Conservation (phyloP, 2,797 vertebrate species). For the Cossypha heuglini region DNA sequence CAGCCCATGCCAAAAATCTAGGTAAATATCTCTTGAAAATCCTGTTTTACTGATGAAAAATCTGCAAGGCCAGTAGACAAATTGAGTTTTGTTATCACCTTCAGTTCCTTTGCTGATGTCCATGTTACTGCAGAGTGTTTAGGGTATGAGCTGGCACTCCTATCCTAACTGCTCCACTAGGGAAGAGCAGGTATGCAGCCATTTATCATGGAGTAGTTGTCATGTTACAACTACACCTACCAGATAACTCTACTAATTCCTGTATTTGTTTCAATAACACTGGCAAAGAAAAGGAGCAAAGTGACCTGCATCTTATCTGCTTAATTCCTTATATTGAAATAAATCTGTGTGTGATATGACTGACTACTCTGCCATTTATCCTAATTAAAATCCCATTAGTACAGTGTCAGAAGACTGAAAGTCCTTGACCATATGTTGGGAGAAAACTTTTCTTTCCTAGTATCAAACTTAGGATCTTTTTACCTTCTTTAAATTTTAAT, state of each 20-base stretch:
- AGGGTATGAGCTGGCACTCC: neutral
- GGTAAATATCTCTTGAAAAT: neutral
- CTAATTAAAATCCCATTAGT: constrained; percentile 48
- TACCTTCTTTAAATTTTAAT: neutral
- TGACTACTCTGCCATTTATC: constrained; percentile 32
- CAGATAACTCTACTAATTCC: neutral
- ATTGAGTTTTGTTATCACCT: neutral
- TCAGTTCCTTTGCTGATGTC: neutral
- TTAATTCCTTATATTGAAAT: neutral
- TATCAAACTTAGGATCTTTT: neutral
- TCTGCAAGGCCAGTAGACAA: neutral
- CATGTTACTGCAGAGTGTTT: neutral
- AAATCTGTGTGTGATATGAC: neutral
- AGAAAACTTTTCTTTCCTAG: neutral
- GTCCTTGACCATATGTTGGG: neutral
- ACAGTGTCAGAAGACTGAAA: neutral
- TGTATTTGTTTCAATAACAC: neutral
- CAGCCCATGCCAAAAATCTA: neutral
- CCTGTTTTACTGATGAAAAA: neutral
- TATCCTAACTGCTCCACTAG: neutral
- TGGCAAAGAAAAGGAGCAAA: neutral
- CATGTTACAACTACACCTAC: neutral
- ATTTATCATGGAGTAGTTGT: neutral
- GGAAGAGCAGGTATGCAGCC: neutral
- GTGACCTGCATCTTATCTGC: neutral